phyloP scores from a whole-genome alignment of 2,113 vertebrate species.

The Oreochromis tanganicae region DNA sequence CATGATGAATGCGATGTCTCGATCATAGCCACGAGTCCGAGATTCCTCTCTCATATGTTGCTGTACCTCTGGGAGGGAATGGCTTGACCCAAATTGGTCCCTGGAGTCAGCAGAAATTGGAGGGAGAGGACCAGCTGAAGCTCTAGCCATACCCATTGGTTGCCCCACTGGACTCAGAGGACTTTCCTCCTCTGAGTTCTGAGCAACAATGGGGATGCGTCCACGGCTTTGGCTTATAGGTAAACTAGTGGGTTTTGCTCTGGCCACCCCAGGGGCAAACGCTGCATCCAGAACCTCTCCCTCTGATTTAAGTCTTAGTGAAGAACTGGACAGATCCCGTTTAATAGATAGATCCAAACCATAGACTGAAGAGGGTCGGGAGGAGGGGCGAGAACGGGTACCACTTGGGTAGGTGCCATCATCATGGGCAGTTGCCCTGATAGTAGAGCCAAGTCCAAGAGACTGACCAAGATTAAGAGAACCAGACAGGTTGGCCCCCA shows the following conservation, averaged over 20 bases:
- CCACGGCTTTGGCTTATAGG: slow-evolving; percentile 97
- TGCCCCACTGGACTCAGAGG: slow-evolving; percentile 96
- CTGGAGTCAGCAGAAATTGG: slow-evolving; percentile 97
- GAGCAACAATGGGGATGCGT: slow-evolving; percentile 94
- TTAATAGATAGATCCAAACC: slow-evolving; percentile 96
- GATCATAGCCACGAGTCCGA: slow-evolving; percentile 91
- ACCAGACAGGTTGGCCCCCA: slow-evolving; percentile 81
- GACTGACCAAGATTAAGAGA: slow-evolving; percentile 81
- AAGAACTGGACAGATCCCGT: slow-evolving; percentile 92
- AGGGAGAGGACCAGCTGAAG: slow-evolving; percentile 93
- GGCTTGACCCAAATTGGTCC: slow-evolving; percentile 98
- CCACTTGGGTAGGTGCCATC: slow-evolving; percentile 91
- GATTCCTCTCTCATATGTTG: slow-evolving; percentile 99
- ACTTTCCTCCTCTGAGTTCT: slow-evolving; percentile 98
- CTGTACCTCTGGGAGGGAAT: slow-evolving; percentile 96
- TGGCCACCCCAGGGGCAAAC: slow-evolving; percentile 81
- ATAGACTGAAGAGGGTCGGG: slow-evolving; percentile 93
- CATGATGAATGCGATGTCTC: slow-evolving; percentile 98
- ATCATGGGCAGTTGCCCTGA: slow-evolving; percentile 83
- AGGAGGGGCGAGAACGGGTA: slow-evolving; percentile 89
- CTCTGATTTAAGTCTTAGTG: slow-evolving; percentile 89
- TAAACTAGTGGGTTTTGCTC: slow-evolving; percentile 94
- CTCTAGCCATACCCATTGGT: slow-evolving; percentile 99
- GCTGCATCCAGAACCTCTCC: slow-evolving; percentile 87
- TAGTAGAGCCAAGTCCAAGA: slow-evolving; percentile 71